phyloP scores from a whole-genome alignment of 2,888 invertebrate species.

The Ypsolopha scabrella region DNA sequence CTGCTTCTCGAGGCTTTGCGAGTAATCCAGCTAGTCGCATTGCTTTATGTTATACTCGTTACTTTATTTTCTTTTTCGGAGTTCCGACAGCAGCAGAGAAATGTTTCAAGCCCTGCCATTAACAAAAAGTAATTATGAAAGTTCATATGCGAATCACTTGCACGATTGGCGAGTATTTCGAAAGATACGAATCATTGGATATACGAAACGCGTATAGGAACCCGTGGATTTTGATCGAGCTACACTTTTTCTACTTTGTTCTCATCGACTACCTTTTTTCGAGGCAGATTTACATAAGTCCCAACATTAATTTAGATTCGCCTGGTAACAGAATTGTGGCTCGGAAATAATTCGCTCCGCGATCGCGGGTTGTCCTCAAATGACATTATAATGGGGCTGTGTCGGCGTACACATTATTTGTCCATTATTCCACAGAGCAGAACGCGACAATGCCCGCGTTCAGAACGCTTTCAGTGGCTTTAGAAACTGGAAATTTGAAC shows the following conservation, averaged over 20 bases:
- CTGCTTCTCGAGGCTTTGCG: constrained; percentile 3
- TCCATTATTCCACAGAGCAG: constrained; percentile 37
- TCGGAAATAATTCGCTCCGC: constrained; percentile 24
- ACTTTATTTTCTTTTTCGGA: too few relatives aligned
- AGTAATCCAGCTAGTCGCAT: not conserved
- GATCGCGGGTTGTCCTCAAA: constrained; percentile 44
- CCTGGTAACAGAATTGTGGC: constrained; percentile 17
- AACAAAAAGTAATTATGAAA: too few relatives aligned
- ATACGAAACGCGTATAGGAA: too few relatives aligned
- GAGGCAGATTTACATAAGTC: not conserved
- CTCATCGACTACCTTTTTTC: too few relatives aligned
- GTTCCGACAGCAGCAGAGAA: too few relatives aligned
- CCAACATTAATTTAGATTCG: constrained; percentile 16
- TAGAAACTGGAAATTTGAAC: too few relatives aligned
- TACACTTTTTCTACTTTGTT: too few relatives aligned
- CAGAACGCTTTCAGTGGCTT: not conserved
- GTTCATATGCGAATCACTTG: too few relatives aligned
- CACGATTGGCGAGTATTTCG: too few relatives aligned
- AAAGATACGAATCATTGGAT: too few relatives aligned
- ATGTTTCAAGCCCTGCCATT: too few relatives aligned
- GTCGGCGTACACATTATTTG: constrained; percentile 52
- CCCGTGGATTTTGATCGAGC: too few relatives aligned
- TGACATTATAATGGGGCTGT: constrained; percentile 50
- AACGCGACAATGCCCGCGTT: not conserved
- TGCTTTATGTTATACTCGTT: not conserved